phyloP scores from a whole-genome alignment of 2,113 vertebrate genomes.

The Serinus canaria region DNA sequence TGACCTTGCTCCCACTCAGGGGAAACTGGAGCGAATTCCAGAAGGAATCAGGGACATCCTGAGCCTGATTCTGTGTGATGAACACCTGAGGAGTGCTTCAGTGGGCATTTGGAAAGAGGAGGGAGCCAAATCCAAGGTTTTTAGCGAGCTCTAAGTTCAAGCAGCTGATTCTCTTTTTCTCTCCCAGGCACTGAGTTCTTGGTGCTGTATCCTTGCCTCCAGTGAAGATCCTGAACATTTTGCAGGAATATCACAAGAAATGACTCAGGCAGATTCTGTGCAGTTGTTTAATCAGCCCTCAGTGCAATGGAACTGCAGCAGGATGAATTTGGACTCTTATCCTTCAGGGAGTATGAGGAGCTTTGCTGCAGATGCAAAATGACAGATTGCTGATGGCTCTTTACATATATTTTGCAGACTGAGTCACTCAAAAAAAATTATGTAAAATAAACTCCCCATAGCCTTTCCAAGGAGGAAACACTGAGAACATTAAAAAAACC shows the following conservation, averaged over 20 bases:
- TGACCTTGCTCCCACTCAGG: neutral
- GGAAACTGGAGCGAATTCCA: neutral
- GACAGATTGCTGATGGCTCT: neutral
- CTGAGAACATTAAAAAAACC: neutral
- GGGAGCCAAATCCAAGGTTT: neutral
- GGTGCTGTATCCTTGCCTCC: neutral
- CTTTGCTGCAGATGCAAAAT: neutral
- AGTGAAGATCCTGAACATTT: neutral
- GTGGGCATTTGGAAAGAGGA: neutral
- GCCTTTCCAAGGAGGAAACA: neutral
- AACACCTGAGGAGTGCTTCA: neutral
- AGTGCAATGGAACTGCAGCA: neutral
- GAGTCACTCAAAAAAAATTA: neutral
- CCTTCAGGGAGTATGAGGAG: neutral
- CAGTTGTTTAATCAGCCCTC: neutral
- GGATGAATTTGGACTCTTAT: neutral
- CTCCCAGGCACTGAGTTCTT: neutral
- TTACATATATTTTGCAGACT: neutral
- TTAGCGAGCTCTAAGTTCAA: neutral
- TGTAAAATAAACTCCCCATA: neutral
- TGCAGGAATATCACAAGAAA: neutral
- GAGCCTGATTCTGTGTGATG: neutral
- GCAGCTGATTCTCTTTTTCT: neutral
- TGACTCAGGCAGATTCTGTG: neutral
- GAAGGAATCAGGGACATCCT: neutral